A percentile compares a stretch with the other conserved stretches of the same genome.
phyloP scores from a whole-genome alignment of 2,888 invertebrate genomes.

The Thalpophila matura region DNA sequence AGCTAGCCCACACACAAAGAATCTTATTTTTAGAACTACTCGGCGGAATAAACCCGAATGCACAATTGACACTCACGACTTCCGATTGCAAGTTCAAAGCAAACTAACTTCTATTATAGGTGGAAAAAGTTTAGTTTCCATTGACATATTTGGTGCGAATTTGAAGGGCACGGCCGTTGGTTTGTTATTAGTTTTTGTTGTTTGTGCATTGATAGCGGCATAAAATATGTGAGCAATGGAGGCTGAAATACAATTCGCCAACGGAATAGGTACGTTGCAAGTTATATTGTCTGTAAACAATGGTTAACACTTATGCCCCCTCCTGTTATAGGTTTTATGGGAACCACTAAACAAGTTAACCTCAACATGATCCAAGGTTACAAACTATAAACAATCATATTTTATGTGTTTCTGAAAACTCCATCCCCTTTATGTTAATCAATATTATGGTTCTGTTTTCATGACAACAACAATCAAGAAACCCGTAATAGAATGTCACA shows the following conservation, averaged over 20 bases:
- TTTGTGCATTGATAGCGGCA: constrained; percentile 28
- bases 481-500: background rate
- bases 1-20: constrained; percentile 53
- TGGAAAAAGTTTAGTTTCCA: constrained; percentile 15
- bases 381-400: constrained; percentile 12
- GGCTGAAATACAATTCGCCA: background rate
- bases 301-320: background rate
- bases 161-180: constrained; percentile 30
- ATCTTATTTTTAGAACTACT: constrained; percentile 63
- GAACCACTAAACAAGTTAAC: constrained; percentile 2
- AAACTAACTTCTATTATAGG: constrained; percentile 30
- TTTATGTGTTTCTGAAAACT: constrained; percentile 4
- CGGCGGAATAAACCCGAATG: constrained; percentile 45
- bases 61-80: constrained; percentile 56
- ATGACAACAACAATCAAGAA: background rate
- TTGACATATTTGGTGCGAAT: constrained; percentile 3
- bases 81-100: constrained; percentile 14
- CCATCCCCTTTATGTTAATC: background rate
- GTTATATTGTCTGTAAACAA: too few relatives aligned
- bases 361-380: constrained; percentile 22
- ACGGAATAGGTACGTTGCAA: constrained; percentile 7
- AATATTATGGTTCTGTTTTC: too few relatives aligned
- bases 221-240: constrained; percentile 12
- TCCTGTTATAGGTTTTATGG: background rate
- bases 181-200: constrained; percentile 32